Base-by-base conservation (phyloP, 2,888 invertebrate genomes). In the Amphipyra tragopoginis region DNA sequence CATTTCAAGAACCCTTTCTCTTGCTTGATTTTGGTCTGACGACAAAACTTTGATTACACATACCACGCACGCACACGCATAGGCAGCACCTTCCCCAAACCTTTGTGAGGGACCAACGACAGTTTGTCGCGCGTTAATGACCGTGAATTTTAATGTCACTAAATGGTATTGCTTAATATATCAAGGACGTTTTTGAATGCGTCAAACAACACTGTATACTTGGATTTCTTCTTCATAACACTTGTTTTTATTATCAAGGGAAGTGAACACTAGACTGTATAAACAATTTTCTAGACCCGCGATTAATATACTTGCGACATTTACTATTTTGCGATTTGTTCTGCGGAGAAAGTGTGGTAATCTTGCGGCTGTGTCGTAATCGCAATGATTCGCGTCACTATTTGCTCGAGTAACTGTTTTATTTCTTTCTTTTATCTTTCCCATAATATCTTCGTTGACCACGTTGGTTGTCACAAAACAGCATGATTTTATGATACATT, bases 291-390 rank as follows among this genome's bases (percentile, higher is more conserved):
- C 68, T 65, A 59, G 40, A 40, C 43, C 71, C 36, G 73, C 62
- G 65, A 71, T 72, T 68, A 74, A 73, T 80, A 64, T 69, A 58
- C 68, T 72, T 67, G 68, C 71, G 73, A 74, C 74, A 73, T 79
- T 78, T 67, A 72, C 68, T 65, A 78, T 78, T 78, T 82, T 76
- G 70, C 72, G 65, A 84, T 86, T 84, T 80, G 79, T 81, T 84
- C 74, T 75, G 74, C 74, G 68, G 84, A 84, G 86, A 88, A 88
- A 88, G 84, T 85, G 80, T 82, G 72, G 81, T 83, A 85, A 85
- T 80, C 65, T 79, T 78, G 81, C 65, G 75, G 79, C 69, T 66
- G 67, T 85, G 79, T 70, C 73, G 83, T 80, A 86, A 87, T 86
- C 70, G 62, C 65, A 82, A 82, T 78, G 69, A 82, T 79, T 77